Conservation (phyloP, 2,113 vertebrate species). For the Grallaria varia region DNA sequence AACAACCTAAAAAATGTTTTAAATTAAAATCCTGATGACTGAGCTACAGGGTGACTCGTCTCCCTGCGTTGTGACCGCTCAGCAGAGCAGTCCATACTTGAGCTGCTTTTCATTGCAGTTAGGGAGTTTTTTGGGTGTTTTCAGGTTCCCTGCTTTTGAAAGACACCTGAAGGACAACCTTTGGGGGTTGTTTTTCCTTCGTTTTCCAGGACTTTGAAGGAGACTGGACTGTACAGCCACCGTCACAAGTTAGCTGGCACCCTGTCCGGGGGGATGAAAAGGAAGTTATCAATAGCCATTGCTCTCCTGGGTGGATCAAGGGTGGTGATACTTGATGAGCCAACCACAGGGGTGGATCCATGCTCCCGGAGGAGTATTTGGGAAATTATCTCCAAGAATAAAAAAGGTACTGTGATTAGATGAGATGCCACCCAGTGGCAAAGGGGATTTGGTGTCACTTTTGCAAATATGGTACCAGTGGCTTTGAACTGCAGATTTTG, state of each 20-base stretch:
- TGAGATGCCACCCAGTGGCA: neutral
- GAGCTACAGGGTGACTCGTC: neutral
- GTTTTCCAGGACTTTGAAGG: slow-evolving; percentile 85
- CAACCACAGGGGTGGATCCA: slow-evolving; percentile 94
- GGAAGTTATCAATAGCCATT: slow-evolving; percentile 96
- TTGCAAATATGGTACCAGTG: neutral
- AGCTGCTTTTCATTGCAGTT: slow-evolving; percentile 26
- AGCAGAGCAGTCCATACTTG: neutral
- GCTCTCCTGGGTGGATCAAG: slow-evolving; percentile 95
- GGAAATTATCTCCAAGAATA: slow-evolving; percentile 94
- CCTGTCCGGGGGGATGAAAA: slow-evolving; percentile 94
- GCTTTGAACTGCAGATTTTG: neutral
- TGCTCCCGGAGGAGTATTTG: slow-evolving; percentile 96
- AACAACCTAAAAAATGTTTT: neutral
- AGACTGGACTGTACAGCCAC: slow-evolving; percentile 89
- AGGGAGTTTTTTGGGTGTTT: neutral
- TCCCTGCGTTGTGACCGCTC: neutral
- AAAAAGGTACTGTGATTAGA: slow-evolving; percentile 77
- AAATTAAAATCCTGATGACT: neutral
- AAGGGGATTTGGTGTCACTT: neutral
- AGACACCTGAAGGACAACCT: neutral
- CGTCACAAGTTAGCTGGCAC: slow-evolving; percentile 90
- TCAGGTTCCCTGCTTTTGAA: neutral
- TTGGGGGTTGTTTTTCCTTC: neutral
- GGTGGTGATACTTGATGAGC: slow-evolving; percentile 94